Conservation (phyloP, 2,888 invertebrate genomes). For the Criorhina ranunculi region DNA sequence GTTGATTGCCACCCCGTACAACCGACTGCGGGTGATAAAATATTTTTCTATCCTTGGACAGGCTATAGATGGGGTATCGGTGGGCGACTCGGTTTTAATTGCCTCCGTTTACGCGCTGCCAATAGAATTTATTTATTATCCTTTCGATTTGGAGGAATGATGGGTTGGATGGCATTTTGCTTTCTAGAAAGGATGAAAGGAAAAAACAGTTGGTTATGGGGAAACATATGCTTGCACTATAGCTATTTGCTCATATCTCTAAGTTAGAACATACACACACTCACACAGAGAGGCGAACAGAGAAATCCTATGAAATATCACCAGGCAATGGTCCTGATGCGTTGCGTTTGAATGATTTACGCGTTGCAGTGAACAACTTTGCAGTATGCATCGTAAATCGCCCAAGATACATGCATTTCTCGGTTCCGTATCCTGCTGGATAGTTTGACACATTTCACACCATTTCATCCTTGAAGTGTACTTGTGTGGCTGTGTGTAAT, state of each 20-base stretch:
- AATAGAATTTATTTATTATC: constrained; percentile 70
- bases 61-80: no score
- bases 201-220: constrained; percentile 15
- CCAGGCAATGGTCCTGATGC: constrained; percentile 67
- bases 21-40: constrained; percentile 33
- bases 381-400: constrained; percentile 65
- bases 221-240: constrained; percentile 45
- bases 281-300: not conserved
- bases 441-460: constrained; percentile 53
- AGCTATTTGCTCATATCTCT: constrained; percentile 22
- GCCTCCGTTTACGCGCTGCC: constrained; percentile 70
- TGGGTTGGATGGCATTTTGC: not conserved
- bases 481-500: constrained; percentile 4
- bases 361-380: constrained; percentile 68
- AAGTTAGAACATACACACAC: not conserved
- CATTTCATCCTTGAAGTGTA: constrained; percentile 17
- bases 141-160: constrained; percentile 13
- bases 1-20: constrained; percentile 29
- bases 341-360: constrained; percentile 73
- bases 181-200: constrained; percentile 2
- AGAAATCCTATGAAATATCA: constrained; percentile 65
- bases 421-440: constrained; percentile 43
- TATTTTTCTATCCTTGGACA: constrained; percentile 19
- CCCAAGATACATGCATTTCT: constrained; percentile 58
- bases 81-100: constrained; percentile 65